Evolutionary conservation across 2,888 invertebrate species (phyloP), one percentile per base, ranked within the genome.

Genomic region (Carpatolechia fugitivella): DNA sequence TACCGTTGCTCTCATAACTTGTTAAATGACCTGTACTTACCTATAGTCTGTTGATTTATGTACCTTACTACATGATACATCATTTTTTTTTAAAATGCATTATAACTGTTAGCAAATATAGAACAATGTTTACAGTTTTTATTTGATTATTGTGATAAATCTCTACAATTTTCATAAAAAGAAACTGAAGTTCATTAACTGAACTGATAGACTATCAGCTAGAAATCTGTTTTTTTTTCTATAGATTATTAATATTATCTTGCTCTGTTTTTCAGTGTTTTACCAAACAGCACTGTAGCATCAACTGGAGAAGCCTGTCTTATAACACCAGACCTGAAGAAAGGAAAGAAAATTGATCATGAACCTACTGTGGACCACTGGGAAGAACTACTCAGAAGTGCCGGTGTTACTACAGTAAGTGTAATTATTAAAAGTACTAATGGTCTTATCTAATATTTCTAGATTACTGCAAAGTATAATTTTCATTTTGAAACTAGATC

Each of bases 271-370:
- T 70, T 14, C 61, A 89, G 88, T 72, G 64, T 80, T 10, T 60
- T 88, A 36, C 93, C 93, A 48, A 91, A 95, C 72, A 90, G 93
- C 1, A 77, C 95, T 40, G 79, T 93, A n/a, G 87, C 92, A 31
- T 88, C 92, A 1, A 91, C 92, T 1, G 92, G 93, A 57, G 96
- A 96, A 64, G 91, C 96, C 18, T 95, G 95, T 59, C 78, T 97
- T 11, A 93, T 97, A 71, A 96, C 96, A 31, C 92, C 93, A 6
- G 97, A 97, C 75, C 77, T 96, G 41, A 92, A 94, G 69, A 93
- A 92, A 65, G 94, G 94, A 3, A 90, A 91, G 20, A 93, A 92
- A 67, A 85, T 91, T 56, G 96, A 96, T 63, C 94, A 93, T 76
- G 96, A 96, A 63, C 92, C 94, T 24, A 95, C 96, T 1, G 80